These are phyloP conservation scores for Lophotriccus pileatus DNA, from an alignment of 2,797 vertebrate genomes.

Conservation along the genomic window DNA sequence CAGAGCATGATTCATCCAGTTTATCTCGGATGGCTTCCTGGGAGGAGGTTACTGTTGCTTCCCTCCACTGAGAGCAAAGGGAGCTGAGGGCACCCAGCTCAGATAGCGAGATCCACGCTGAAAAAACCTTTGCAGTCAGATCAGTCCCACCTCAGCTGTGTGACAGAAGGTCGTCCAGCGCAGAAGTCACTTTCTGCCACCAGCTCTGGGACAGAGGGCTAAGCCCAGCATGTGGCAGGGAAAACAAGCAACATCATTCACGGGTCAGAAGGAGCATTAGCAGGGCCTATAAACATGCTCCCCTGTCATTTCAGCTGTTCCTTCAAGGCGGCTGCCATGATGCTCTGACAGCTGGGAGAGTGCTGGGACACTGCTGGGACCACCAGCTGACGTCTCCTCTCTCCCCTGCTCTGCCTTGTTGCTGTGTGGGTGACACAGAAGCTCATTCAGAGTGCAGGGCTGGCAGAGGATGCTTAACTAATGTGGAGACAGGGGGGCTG, in stretches of 20 bases:
- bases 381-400: conserved; percentile 40
- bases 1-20: neutral
- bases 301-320: conserved; percentile 64
- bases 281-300: neutral
- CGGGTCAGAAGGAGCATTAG: neutral
- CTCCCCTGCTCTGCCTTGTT: neutral
- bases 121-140: neutral
- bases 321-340: neutral
- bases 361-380: conserved; percentile 6
- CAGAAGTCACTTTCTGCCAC: neutral
- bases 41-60: neutral
- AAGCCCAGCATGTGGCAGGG: neutral
- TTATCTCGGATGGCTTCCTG: neutral
- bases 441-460: neutral
- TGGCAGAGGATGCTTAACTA: neutral
- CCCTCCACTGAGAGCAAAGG: neutral
- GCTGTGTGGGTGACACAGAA: neutral
- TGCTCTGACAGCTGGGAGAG: conserved; percentile 58
- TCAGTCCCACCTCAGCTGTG: neutral
- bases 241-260: conserved; percentile 36
- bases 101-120: neutral
- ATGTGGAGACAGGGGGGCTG: neutral
- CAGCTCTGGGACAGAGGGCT: neutral
- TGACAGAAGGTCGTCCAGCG: neutral
- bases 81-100: neutral